Percentiles rank a stretch among this genome's conserved stretches.
Conservation (phyloP, 2,888 invertebrate genomes). For the Petrolisthes cinctipes region DNA sequence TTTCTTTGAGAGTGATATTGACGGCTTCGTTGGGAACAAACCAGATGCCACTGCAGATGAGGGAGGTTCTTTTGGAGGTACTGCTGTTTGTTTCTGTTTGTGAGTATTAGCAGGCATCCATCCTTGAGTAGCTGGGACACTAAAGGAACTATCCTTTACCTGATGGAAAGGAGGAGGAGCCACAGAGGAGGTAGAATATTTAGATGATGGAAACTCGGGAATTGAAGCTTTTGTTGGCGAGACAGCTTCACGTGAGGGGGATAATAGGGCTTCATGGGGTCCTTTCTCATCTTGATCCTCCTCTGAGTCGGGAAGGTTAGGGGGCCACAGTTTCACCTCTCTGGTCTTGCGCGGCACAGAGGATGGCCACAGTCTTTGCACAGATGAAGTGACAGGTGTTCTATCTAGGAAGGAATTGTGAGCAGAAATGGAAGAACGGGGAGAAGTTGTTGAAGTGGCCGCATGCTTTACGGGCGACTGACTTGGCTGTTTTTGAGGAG, state of each 20-base stretch:
- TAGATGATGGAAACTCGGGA: background rate
- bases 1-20: background rate
- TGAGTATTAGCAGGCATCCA: background rate
- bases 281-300: background rate
- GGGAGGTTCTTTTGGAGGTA: conserved; percentile 27
- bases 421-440: background rate
- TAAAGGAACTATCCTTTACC: background rate
- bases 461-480: background rate
- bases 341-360: background rate
- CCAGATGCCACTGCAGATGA: too few relatives aligned
- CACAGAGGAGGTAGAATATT: conserved; percentile 14
- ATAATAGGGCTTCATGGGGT: conserved; percentile 10
- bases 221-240: conserved; percentile 9
- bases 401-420: background rate
- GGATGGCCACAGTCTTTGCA: background rate
- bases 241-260: background rate
- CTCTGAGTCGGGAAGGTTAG: background rate
- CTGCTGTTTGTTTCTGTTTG: conserved; percentile 27
- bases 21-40: conserved; percentile 12
- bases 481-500: background rate
- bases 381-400: background rate
- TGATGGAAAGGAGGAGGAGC: conserved; percentile 21
- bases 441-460: background rate
- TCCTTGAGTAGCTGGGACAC: background rate
- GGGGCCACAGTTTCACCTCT: background rate